Conservation (phyloP, 2,113 vertebrate genomes). For the Orycteropus afer region DNA sequence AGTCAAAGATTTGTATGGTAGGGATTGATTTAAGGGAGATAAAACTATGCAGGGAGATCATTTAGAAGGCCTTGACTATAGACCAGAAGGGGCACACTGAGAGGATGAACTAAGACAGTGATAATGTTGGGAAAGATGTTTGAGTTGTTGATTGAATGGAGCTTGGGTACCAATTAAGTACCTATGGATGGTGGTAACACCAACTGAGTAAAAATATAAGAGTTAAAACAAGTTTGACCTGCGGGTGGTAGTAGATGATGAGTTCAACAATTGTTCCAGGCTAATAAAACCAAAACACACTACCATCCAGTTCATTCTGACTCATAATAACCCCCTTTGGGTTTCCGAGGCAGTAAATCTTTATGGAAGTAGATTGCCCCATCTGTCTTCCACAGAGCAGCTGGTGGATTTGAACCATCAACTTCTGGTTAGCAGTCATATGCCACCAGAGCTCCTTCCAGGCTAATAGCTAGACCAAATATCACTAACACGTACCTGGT, state of each 20-base stretch:
- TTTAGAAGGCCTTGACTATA: background rate
- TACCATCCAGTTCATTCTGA: too few species aligned
- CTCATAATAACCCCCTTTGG: too few species aligned
- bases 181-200: background rate
- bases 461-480: background rate
- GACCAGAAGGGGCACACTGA: background rate
- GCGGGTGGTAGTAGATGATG: background rate
- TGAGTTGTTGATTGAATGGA: background rate
- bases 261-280: background rate
- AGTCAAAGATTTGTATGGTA: background rate
- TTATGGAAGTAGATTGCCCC: too few species aligned
- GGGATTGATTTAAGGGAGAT: background rate
- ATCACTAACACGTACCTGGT: background rate
- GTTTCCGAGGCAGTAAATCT: too few species aligned
- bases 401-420: too few species aligned
- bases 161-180: background rate
- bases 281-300: too few species aligned
- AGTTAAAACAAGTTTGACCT: background rate
- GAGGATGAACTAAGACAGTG: background rate
- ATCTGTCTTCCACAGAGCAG: too few species aligned
- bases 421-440: too few species aligned
- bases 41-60: background rate
- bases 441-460: too few species aligned
- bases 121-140: background rate
- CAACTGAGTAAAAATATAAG: background rate